Evolutionary conservation across 2,888 invertebrate genomes (phyloP), one percentile per base, ranked within the genome.

Genomic region (Piscicola geometra): DNA sequence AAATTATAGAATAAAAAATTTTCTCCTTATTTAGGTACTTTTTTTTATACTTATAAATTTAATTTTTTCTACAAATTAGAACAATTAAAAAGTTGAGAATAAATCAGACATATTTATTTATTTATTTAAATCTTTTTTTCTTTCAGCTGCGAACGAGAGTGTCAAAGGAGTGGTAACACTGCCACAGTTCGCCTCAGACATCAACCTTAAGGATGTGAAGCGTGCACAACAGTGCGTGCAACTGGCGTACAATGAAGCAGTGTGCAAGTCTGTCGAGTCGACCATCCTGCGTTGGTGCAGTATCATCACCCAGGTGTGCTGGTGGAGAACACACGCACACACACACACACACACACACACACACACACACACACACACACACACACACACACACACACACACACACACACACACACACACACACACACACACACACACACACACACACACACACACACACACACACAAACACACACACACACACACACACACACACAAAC

Each of bases 81-180:
- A 15, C 9, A 30, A 30, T 69, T 30, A 21, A 12, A 12, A 32
- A 69, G 9, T 69, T 69, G 15, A 28, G 9, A 3, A 68, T 28
- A 32, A 1, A 32, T 68, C 9, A 68, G 30, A 33, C 18, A 68
- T 12, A 33, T 68, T 25, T 52, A 56, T 52, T 12, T 56, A 15
- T 28, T 28, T 32, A 9, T n/a, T n/a, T n/a, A n/a, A n/a, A n/a
- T n/a, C n/a, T n/a, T n/a, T n/a, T n/a, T n/a, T n/a, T n/a, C n/a
- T n/a, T 25, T 12, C n/a, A 73, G 73, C 73, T 73, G 73, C 73
- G 1, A 73, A 73, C 35, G 73, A 73, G 30, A 73, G 73, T 21
- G 73, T 73, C 32, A 73, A 73, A 33, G 73, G 73, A 30, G 73
- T 73, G 47, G 73, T 73, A 12, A 73, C 73, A 28, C 35, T 73